A percentile compares a stretch with the other conserved stretches of the same genome.
phyloP scores from a whole-genome alignment of 2,888 invertebrate species.

The Caenorhabditis becei region DNA sequence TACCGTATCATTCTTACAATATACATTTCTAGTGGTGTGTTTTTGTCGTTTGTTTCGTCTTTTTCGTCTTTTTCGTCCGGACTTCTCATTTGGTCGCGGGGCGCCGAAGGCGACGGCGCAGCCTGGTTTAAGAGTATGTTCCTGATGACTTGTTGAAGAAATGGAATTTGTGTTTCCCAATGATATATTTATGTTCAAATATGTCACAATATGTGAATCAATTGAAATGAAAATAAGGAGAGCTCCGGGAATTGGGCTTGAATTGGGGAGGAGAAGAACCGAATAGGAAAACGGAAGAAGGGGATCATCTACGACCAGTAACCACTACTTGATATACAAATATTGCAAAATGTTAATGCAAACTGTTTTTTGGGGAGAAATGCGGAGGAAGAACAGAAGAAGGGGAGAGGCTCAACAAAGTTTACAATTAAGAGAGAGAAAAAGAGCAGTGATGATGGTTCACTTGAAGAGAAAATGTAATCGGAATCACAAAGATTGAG shows the following conservation, averaged over 20 bases:
- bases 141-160: no score
- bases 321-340: conserved; percentile 48
- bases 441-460: conserved; percentile 13
- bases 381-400: background rate
- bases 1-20: no score
- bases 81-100: no score
- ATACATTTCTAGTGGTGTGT: no score
- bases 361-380: background rate
- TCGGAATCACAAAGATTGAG: conserved; percentile 2
- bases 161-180: no score
- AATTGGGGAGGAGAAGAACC: conserved; percentile 1
- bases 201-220: conserved; percentile 6
- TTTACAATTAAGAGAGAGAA: conserved; percentile 28
- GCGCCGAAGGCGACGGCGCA: no score
- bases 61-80: no score
- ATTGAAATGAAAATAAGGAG: background rate
- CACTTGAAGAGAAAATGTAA: conserved; percentile 5
- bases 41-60: no score
- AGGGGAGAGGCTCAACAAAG: conserved; percentile 28
- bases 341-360: conserved; percentile 37
- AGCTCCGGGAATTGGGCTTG: background rate
- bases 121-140: no score
- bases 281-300: background rate
- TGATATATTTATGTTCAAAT: conserved; percentile 2
- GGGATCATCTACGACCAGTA: conserved; percentile 57